Base-by-base conservation (phyloP, 2,888 invertebrate species). In the Nysson spinosus region DNA sequence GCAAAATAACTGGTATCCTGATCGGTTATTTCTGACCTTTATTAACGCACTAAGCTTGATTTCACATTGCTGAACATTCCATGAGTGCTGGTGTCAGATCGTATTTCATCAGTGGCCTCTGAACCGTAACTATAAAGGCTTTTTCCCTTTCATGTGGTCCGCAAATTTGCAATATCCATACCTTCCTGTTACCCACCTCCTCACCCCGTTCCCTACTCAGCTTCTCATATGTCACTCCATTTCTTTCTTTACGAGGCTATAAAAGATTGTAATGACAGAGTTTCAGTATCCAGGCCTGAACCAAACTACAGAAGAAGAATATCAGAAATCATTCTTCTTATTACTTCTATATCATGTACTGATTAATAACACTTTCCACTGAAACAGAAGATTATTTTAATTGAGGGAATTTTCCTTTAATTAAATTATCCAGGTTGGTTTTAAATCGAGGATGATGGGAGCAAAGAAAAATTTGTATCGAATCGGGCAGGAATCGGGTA, bases 21-120 rank as follows among this genome's bases (percentile, higher is more conserved):
- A 32, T 32, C 32, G 32, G 20, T 4, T 24, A 43, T 52, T 47
- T 17, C 58, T 32, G 50, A 34, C 34, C 49, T 62, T 67, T 67
- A 73, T 75, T 71, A 75, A 74, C 52, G 55, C 61, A 58, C 63
- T 66, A 65, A 69, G 52, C 50, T 66, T 58, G 62, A 70, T 57
- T 57, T 52, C 56, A 28, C 16, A 37, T 30, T 14, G 42, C 20
- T 34, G 19, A 35, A 56, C 34, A 26, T 40, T 61, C 28, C 49
- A 51, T 39, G 39, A 39, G 28, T 52, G 40, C 19, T 28, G 16
- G 22, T 24, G 24, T 35, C 51, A 16, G 19, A 32, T 71, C 60
- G 40, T 75, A 75, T 62, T 60, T 72, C 68, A 69, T 50, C 32
- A 12, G 24, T 30, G 12, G 14, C 30, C 24, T 16, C 22, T 9